Evolutionary conservation across 2,113 vertebrate genomes (phyloP).

Genomic region (Cathartes aura): DNA sequence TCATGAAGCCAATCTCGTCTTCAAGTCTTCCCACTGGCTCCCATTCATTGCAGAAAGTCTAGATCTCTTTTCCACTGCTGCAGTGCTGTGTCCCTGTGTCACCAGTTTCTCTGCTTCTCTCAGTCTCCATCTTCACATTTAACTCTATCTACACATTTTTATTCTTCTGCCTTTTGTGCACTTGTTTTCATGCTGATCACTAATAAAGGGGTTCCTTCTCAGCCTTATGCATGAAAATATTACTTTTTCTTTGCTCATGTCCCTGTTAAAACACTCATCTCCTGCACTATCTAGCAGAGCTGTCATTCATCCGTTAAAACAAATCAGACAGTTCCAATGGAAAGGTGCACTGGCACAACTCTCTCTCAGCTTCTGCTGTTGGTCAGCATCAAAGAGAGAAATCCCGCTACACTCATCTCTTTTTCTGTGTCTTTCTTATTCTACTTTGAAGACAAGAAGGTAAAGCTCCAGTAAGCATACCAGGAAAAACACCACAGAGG

Average conservation of each 20-base stretch:
- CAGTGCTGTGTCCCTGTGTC: not conserved
- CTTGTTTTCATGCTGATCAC: not conserved
- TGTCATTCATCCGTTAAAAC: not conserved
- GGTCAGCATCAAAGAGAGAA: not conserved
- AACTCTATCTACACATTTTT: not conserved
- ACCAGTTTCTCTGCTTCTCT: not conserved
- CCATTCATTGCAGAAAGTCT: rapidly evolving
- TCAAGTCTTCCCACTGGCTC: not conserved
- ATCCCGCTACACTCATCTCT: not conserved
- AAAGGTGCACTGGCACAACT: not conserved
- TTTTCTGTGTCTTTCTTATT: not conserved
- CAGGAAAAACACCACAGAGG: not conserved
- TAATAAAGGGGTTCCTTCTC: not conserved
- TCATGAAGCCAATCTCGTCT: not conserved
- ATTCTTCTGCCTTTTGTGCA: not conserved
- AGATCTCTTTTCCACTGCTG: not conserved
- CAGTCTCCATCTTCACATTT: not conserved
- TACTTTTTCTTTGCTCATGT: not conserved
- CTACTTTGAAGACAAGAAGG: not conserved
- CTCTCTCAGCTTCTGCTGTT: not conserved
- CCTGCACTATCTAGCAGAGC: not conserved
- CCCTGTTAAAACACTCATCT: not conserved
- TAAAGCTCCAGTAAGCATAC: not conserved
- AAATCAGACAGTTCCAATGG: not conserved
- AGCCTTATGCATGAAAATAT: not conserved